Percentiles rank a stretch among this genome's conserved stretches.
These are phyloP conservation scores for Nymphalis io DNA, from an alignment of 1,140 invertebrate species.

Conservation along the genomic window DNA sequence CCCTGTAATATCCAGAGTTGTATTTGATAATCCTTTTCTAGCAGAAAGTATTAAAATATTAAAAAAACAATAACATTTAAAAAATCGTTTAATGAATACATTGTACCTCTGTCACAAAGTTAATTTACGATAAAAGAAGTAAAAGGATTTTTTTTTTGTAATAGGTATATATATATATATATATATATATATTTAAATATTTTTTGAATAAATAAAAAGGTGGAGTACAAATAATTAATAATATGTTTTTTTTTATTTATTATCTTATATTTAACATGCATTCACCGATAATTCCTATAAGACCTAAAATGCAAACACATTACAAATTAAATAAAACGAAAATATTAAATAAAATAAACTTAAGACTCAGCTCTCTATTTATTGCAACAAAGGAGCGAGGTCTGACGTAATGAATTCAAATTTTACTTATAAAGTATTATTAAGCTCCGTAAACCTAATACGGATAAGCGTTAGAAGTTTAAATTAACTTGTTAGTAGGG, in stretches of 20 bases:
- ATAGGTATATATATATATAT: too few relatives aligned
- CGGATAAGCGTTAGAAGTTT: slow-evolving; percentile 69
- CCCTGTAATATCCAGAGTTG: slow-evolving; percentile 5
- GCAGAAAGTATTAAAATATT: slow-evolving; percentile 5
- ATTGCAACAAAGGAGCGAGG: slow-evolving; percentile 13
- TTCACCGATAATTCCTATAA: too few relatives aligned
- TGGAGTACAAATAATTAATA: too few relatives aligned
- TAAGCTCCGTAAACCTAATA: slow-evolving; percentile 61
- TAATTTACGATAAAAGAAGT: too few relatives aligned
- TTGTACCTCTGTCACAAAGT: too few relatives aligned
- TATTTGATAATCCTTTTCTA: background rate
- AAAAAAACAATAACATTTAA: background rate
- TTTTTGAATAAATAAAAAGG: too few relatives aligned
- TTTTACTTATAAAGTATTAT: slow-evolving; percentile 62
- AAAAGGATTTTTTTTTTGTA: too few relatives aligned
- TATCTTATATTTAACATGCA: too few relatives aligned
- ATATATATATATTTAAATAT: too few relatives aligned
- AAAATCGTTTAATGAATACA: too few relatives aligned
- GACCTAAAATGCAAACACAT: background rate
- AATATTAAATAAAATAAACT: slow-evolving; percentile 9
- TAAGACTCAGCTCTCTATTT: slow-evolving; percentile 21
- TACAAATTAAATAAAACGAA: slow-evolving; percentile 5
- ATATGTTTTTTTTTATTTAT: too few relatives aligned
- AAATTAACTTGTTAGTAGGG: slow-evolving; percentile 66
- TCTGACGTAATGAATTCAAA: slow-evolving; percentile 45